A percentile compares a stretch with the other conserved stretches of the same genome.
phyloP scores from a whole-genome alignment of 2,113 vertebrate species.

The Bungarus multicinctus region DNA sequence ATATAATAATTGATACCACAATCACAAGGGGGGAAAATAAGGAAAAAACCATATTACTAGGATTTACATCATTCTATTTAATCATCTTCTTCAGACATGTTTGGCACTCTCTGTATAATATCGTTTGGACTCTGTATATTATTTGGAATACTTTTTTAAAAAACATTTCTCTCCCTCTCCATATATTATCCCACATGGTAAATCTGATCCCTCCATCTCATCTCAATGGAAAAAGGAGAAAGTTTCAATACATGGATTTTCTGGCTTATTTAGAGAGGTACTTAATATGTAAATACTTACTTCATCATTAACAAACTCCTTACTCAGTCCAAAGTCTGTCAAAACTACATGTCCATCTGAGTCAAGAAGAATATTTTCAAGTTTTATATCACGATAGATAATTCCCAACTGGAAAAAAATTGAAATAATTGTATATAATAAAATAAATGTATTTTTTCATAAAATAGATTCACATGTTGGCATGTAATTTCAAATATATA shows the following conservation, averaged over 20 bases:
- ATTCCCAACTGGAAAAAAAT: constrained; percentile 85
- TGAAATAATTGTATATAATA: not conserved
- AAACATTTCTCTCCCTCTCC: not conserved
- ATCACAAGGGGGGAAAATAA: not conserved
- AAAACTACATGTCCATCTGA: constrained; percentile 93
- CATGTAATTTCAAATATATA: not conserved
- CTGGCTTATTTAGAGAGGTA: not conserved
- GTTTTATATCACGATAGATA: constrained; percentile 97
- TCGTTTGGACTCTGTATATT: not conserved
- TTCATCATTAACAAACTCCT: constrained; percentile 94
- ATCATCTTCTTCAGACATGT: not conserved
- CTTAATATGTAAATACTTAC: constrained; percentile 73
- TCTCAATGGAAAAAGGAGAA: not conserved
- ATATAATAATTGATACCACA: not conserved
- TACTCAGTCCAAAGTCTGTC: constrained; percentile 98
- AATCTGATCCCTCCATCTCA: not conserved
- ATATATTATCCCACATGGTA: not conserved
- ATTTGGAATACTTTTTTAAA: not conserved
- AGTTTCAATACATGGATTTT: not conserved
- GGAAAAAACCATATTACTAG: constrained; percentile 31
- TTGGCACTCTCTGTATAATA: not conserved
- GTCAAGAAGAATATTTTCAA: constrained; percentile 97
- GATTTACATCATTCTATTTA: constrained; percentile 28
- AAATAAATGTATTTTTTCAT: not conserved
- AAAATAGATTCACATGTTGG: not conserved